Percentiles rank a stretch among this genome's conserved stretches.
These are phyloP conservation scores for Actenoides hombroni DNA, from an alignment of 2,113 vertebrate species.

Conservation along the genomic window DNA sequence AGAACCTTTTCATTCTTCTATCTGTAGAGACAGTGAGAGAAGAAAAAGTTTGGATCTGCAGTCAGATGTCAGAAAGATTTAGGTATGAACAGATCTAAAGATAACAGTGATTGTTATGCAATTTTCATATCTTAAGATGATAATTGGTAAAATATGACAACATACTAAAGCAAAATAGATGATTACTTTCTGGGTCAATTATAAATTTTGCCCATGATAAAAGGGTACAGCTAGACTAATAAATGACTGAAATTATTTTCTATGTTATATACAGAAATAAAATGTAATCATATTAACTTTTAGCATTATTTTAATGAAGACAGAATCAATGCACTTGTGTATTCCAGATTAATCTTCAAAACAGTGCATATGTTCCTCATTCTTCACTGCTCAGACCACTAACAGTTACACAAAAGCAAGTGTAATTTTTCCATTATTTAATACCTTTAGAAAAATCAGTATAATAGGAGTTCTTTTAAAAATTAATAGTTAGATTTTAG, in stretches of 20 bases:
- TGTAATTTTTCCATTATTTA: not conserved
- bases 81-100: not conserved
- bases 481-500: not conserved
- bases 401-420: not conserved
- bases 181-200: not conserved
- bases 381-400: not conserved
- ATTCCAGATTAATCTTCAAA: not conserved
- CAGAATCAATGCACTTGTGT: not conserved
- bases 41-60: not conserved
- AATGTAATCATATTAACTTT: not conserved
- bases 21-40: not conserved
- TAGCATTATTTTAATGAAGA: not conserved
- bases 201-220: not conserved
- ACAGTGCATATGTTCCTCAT: not conserved
- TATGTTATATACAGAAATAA: not conserved
- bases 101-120: not conserved
- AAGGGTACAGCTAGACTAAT: not conserved
- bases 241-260: not conserved
- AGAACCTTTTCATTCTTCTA: not conserved
- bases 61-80: not conserved
- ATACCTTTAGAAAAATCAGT: not conserved
- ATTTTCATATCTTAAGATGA: not conserved
- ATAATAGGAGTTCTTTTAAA: not conserved
- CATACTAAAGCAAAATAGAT: not conserved
- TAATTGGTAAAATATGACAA: not conserved